A percentile compares a stretch with the other conserved stretches of the same genome.
Conservation (phyloP, 2,888 invertebrate species). For the Drosophila prostipennis region DNA sequence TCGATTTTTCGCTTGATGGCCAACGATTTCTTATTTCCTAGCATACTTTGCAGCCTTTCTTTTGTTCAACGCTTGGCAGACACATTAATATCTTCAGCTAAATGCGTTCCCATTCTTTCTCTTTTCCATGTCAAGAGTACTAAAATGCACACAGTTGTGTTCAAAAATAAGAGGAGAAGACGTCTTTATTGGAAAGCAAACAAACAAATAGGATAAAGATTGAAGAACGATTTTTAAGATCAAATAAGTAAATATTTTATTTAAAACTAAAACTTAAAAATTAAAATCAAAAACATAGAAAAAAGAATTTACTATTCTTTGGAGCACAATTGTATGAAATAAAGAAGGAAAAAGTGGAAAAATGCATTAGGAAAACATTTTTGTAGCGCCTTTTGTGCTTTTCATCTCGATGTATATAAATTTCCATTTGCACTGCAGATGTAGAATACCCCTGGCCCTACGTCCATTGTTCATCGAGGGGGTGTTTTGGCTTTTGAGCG, state of each 20-base stretch:
- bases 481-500: conserved; percentile 68
- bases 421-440: conserved; percentile 61
- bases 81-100: conserved; percentile 39
- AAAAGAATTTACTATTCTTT: background rate
- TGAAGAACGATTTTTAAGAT: background rate
- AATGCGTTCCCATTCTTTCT: conserved; percentile 31
- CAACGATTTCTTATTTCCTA: conserved; percentile 12
- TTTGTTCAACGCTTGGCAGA: conserved; percentile 31
- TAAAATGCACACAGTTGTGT: conserved; percentile 20
- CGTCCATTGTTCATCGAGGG: conserved; percentile 37
- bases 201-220: background rate
- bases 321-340: conserved; percentile 4
- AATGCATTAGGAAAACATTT: conserved; percentile 50
- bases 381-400: conserved; percentile 46
- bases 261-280: background rate
- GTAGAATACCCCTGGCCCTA: conserved; percentile 16
- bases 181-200: no score
- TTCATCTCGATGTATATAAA: conserved; percentile 63
- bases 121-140: conserved; percentile 31
- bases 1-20: conserved; percentile 26
- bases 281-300: no score
- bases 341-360: conserved; percentile 42
- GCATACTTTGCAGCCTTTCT: conserved; percentile 28
- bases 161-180: background rate
- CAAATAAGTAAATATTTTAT: background rate